Conservation (phyloP, 2,797 vertebrate species). For the Clarias platycephalus region DNA sequence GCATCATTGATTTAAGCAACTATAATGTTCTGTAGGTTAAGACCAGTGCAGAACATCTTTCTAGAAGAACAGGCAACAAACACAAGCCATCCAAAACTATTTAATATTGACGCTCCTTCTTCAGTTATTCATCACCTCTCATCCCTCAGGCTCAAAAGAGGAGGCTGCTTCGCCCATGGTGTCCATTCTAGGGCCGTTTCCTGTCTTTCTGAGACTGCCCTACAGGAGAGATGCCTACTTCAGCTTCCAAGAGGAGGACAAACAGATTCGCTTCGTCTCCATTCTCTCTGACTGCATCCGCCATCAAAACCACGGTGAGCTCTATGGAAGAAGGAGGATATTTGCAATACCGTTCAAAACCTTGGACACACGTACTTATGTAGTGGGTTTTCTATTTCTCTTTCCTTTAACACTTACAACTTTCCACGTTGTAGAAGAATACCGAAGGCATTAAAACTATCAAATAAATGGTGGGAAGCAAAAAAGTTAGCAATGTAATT, state of each 20-base stretch:
- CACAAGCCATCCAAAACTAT: background rate
- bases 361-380: too few relatives aligned
- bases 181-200: conserved; percentile 72
- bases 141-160: conserved; percentile 72
- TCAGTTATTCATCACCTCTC: background rate
- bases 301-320: conserved; percentile 80
- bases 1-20: background rate
- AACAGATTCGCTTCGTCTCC: conserved; percentile 74
- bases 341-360: too few relatives aligned
- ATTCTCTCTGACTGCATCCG: conserved; percentile 81
- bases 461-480: too few relatives aligned
- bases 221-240: conserved; percentile 80
- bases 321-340: background rate
- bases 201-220: conserved; percentile 83
- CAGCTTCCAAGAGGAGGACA: conserved; percentile 74
- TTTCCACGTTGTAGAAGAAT: too few relatives aligned
- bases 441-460: too few relatives aligned
- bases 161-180: conserved; percentile 68
- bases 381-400: too few relatives aligned
- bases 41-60: background rate
- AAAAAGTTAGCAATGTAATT: too few relatives aligned
- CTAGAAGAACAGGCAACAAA: background rate
- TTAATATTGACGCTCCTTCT: background rate
- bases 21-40: background rate
- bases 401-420: too few relatives aligned